Percentiles rank a stretch among this genome's conserved stretches.
phyloP scores from a whole-genome alignment of 2,797 vertebrate species.

The Poecilia velifera region DNA sequence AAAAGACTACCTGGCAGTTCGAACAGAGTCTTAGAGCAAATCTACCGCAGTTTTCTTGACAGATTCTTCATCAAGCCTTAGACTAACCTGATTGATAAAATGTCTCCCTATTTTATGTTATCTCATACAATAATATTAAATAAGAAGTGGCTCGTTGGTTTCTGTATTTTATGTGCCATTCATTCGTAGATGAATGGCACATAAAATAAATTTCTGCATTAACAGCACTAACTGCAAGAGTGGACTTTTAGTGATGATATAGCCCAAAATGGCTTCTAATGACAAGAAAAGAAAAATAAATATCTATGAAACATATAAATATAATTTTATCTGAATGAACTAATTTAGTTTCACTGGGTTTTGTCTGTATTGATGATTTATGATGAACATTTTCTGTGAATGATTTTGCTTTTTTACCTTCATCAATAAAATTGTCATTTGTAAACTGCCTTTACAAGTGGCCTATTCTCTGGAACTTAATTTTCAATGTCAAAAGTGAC shows the following conservation, averaged over 20 bases:
- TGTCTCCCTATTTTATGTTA: not conserved
- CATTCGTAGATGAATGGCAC: not conserved
- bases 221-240: not conserved
- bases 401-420: not conserved
- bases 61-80: not conserved
- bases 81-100: not conserved
- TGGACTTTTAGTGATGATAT: not conserved
- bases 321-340: not conserved
- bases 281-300: not conserved
- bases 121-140: not conserved
- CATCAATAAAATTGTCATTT: not conserved
- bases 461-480: too few species aligned
- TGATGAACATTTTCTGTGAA: not conserved
- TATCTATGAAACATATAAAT: not conserved
- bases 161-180: too few species aligned
- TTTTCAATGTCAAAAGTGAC: too few species aligned
- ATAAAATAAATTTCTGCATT: not conserved
- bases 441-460: not conserved
- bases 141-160: not conserved
- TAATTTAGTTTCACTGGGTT: too few species aligned
- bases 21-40: not conserved
- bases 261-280: not conserved
- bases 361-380: not conserved
- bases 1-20: conserved; percentile 6
- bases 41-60: not conserved